Conservation (phyloP, 2,797 vertebrate species). For the Clarias pachynema region DNA sequence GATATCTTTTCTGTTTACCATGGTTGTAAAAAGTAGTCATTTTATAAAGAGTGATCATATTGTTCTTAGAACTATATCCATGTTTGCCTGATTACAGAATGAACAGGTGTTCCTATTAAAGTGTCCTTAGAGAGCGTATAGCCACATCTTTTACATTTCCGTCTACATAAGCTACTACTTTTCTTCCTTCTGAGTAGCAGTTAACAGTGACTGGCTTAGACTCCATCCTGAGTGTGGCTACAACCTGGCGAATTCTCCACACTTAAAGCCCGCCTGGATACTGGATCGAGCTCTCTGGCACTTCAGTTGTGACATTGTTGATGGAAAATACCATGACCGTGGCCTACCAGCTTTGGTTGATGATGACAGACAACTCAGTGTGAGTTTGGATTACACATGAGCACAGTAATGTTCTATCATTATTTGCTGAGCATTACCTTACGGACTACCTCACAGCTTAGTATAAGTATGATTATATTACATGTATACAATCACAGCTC, state of each 20-base stretch:
- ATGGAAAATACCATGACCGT: constrained; percentile 78
- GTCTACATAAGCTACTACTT: background rate
- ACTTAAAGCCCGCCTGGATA: constrained; percentile 92
- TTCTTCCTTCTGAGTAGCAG: constrained; percentile 70
- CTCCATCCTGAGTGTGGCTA: constrained; percentile 93
- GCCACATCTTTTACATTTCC: background rate
- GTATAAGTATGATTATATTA: background rate
- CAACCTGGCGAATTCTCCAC: constrained; percentile 93
- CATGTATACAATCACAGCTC: background rate
- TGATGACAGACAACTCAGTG: constrained; percentile 83
- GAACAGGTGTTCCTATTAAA: background rate
- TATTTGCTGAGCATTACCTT: background rate
- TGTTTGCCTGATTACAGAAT: background rate
- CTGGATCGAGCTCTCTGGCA: constrained; percentile 91
- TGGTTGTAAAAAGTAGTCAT: background rate
- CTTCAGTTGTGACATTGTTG: constrained; percentile 80
- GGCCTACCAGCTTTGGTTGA: constrained; percentile 84
- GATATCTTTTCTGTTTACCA: background rate
- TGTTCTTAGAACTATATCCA: background rate
- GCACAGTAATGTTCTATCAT: background rate
- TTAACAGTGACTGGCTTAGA: constrained; percentile 88
- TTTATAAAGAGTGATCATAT: background rate
- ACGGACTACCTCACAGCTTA: too few relatives aligned
- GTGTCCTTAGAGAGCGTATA: background rate
- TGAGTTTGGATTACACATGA: constrained; percentile 67